Evolutionary conservation across 2,113 vertebrate species (phyloP).

Genomic region (Mirza zaza): DNA sequence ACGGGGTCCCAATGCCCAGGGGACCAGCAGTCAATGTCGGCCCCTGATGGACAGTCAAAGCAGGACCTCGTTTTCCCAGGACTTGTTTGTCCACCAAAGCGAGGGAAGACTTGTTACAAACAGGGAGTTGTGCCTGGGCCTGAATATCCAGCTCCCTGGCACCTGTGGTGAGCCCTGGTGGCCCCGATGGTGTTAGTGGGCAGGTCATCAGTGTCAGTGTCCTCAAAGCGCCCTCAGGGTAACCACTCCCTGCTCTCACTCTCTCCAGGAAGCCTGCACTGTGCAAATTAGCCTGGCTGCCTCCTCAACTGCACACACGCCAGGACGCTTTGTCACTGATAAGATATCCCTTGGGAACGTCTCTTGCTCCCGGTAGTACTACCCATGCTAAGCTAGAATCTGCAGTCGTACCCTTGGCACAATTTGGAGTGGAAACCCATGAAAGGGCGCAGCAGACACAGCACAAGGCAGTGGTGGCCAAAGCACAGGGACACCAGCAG

Average conservation of each 20-base stretch:
- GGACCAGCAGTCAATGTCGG: background rate
- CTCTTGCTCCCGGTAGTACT: background rate
- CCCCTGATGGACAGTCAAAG: background rate
- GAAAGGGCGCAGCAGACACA: background rate
- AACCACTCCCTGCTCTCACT: background rate
- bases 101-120: background rate
- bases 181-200: background rate
- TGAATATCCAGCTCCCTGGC: background rate
- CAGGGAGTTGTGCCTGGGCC: background rate
- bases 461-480: background rate
- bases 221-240: background rate
- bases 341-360: background rate
- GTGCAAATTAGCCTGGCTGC: background rate
- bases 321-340: background rate
- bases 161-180: background rate
- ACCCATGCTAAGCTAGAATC: background rate
- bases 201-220: background rate
- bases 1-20: background rate
- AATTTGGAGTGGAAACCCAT: background rate
- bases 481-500: background rate
- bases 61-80: background rate
- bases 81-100: background rate
- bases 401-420: accelerated
- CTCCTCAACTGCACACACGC: background rate
- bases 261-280: background rate